These are phyloP conservation scores for Brachyopa scutellaris DNA, from an alignment of 2,888 invertebrate species.

Conservation along the genomic window DNA sequence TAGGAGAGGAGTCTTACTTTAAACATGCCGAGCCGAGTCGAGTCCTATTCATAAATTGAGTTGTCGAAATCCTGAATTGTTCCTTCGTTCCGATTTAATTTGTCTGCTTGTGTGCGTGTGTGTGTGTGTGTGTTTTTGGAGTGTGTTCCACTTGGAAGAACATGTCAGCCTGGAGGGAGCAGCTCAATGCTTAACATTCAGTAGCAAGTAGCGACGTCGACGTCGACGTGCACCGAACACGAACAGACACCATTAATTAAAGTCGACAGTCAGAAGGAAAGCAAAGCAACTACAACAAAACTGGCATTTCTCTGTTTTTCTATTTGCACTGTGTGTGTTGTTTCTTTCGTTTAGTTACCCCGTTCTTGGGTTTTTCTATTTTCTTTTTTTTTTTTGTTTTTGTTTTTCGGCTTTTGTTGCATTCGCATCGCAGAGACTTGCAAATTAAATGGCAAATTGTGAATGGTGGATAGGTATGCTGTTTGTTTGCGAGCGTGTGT, in stretches of 20 bases:
- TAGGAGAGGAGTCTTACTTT: constrained; percentile 10
- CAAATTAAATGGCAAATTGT: constrained; percentile 74
- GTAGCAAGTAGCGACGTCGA: constrained; percentile 13
- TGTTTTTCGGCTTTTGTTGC: constrained; percentile 67
- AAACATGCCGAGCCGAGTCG: too few species aligned
- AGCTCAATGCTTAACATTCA: constrained; percentile 33
- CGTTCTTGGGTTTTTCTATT: constrained; percentile 41
- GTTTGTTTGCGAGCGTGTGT: too few species aligned
- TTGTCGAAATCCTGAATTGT: constrained; percentile 71
- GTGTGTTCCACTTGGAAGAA: constrained; percentile 60
- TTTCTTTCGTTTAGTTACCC: constrained; percentile 54
- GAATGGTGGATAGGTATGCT: constrained; percentile 52
- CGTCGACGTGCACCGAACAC: constrained; percentile 59
- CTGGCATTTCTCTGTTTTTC: constrained; percentile 60
- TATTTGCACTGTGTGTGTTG: constrained; percentile 50
- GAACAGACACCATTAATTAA: constrained; percentile 74
- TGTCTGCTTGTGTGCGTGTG: background rate
- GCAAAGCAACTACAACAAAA: constrained; percentile 70
- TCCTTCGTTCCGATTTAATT: constrained; percentile 50
- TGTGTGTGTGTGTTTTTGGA: constrained; percentile 21
- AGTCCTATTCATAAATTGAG: constrained; percentile 67
- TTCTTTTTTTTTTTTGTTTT: constrained; percentile 54
- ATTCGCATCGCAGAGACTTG: constrained; percentile 51
- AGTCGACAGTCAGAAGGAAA: constrained; percentile 73
- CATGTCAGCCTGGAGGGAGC: constrained; percentile 51